These are phyloP conservation scores for Temnothorax longispinosus DNA, from an alignment of 1,140 invertebrate species.

Conservation along the genomic window DNA sequence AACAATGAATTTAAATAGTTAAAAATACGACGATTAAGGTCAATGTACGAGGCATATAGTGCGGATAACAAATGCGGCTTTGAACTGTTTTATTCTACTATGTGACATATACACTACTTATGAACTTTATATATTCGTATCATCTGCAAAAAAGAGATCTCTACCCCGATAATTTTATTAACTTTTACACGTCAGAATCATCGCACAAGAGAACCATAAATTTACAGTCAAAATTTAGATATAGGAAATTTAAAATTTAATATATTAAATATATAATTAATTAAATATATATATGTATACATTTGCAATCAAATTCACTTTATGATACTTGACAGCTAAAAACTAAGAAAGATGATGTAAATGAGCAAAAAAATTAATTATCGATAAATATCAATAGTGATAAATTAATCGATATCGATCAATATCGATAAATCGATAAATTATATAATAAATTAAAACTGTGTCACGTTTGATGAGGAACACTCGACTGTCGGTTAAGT, in stretches of 20 bases:
- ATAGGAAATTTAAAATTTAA: neutral
- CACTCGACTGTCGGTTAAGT: constrained; percentile 31
- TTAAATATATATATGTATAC: neutral
- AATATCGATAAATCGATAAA: neutral
- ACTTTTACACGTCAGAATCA: neutral
- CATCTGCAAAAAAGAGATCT: neutral
- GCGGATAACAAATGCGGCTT: neutral
- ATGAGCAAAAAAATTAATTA: neutral
- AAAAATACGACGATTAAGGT: constrained; percentile 25
- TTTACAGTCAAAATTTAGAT: neutral
- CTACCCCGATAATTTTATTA: neutral
- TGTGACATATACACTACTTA: too few relatives aligned
- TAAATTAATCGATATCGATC: neutral
- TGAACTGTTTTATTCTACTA: constrained; percentile 18
- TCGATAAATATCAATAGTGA: neutral
- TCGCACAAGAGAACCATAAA: neutral
- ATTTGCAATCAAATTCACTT: constrained; percentile 10
- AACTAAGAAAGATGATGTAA: neutral
- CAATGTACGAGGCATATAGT: neutral
- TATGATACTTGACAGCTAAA: neutral
- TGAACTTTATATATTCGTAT: too few relatives aligned
- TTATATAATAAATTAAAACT: neutral
- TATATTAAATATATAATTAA: too few relatives aligned
- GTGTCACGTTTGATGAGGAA: constrained; percentile 17
- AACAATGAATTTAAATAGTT: constrained; percentile 1